phyloP scores from a whole-genome alignment of 2,888 invertebrate genomes.

The Xestia sexstrigata region DNA sequence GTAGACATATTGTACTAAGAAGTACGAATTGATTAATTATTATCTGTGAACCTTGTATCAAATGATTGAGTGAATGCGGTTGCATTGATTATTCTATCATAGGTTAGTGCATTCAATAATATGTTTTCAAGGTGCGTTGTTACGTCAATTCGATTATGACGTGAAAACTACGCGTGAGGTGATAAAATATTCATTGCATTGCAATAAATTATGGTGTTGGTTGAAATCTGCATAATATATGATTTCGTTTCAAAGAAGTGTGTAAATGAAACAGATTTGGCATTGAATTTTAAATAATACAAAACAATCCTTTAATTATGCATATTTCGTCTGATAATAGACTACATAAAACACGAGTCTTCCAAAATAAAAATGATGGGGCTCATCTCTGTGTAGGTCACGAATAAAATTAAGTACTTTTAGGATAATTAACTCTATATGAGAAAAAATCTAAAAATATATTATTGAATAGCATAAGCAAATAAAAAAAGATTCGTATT shows the following conservation, averaged over 20 bases:
- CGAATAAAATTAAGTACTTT: not conserved
- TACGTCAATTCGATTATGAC: constrained; percentile 53
- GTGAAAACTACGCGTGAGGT: constrained; percentile 16
- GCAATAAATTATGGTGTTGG: constrained; percentile 27
- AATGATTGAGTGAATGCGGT: constrained; percentile 29
- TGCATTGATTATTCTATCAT: constrained; percentile 27
- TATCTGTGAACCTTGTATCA: constrained; percentile 18
- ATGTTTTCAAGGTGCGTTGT: constrained; percentile 51
- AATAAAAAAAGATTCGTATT: too few relatives aligned
- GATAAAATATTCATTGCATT: constrained; percentile 47
- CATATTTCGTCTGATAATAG: not conserved
- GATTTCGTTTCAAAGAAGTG: constrained; percentile 1
- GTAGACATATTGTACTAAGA: constrained; percentile 23
- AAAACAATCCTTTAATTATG: not conserved
- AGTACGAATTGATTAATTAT: constrained; percentile 18
- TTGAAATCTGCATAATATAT: constrained; percentile 11
- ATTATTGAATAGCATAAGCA: too few relatives aligned
- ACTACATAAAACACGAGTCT: not conserved
- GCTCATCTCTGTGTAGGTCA: not conserved
- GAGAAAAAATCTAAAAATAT: too few relatives aligned
- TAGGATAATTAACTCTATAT: too few relatives aligned
- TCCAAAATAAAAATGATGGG: too few relatives aligned
- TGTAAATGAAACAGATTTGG: not conserved
- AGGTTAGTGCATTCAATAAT: constrained; percentile 51
- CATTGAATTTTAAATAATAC: not conserved